A percentile compares a stretch with the other conserved stretches of the same genome.
These are phyloP conservation scores for Drosophila kuntzei DNA, from an alignment of 2,888 invertebrate genomes.

Conservation along the genomic window DNA sequence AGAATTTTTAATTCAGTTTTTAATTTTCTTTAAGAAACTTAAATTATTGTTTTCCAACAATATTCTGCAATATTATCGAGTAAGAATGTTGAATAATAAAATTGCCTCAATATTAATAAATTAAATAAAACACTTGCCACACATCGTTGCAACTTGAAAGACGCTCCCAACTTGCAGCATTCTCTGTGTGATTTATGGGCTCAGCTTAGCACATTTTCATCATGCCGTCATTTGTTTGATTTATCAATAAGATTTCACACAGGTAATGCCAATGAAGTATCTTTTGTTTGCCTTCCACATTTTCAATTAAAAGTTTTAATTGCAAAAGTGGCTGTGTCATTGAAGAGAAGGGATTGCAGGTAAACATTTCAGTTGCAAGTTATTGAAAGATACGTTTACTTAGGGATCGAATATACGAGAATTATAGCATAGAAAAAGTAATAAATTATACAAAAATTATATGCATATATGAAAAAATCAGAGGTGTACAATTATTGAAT, in stretches of 20 bases:
- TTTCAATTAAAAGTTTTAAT: constrained; percentile 77
- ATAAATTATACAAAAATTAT: no score
- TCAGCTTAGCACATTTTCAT: constrained; percentile 7
- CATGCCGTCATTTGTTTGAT: constrained; percentile 17
- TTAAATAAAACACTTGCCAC: constrained; percentile 1
- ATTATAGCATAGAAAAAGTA: no score
- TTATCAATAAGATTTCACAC: constrained; percentile 15
- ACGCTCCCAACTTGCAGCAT: background rate
- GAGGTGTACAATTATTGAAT: no score
- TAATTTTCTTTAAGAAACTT: background rate
- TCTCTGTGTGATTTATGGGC: constrained; percentile 7
- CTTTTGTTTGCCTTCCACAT: constrained; percentile 33
- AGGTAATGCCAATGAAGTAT: constrained; percentile 15
- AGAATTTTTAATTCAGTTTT: no score
- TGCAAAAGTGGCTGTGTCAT: constrained; percentile 31
- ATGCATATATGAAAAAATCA: no score
- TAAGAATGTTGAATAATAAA: background rate
- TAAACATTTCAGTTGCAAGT: background rate
- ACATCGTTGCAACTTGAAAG: background rate
- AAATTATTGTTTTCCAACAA: background rate
- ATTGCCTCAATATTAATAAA: background rate
- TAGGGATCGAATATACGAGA: background rate
- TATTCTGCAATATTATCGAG: background rate
- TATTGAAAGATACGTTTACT: background rate
- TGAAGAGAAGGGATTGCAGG: constrained; percentile 1